Evolutionary conservation across 2,888 invertebrate genomes (phyloP).

Genomic region (Girardia tigrina): DNA sequence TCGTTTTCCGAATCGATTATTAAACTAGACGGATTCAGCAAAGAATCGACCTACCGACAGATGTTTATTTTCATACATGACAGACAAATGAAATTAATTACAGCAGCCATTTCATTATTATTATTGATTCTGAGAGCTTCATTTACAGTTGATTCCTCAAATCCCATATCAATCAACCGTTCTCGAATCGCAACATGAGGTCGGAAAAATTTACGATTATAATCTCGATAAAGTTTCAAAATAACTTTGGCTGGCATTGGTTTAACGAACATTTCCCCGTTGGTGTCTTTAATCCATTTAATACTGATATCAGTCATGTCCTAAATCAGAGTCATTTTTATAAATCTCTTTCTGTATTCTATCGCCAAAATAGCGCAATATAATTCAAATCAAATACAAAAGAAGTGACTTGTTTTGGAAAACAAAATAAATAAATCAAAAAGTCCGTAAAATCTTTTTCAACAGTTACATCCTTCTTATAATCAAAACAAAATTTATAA

Average conservation of each 20-base stretch:
- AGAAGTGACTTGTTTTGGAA: no score
- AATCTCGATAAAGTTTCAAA: constrained; percentile 15
- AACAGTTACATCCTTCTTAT: no score
- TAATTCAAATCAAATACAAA: no score
- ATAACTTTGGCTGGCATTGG: not conserved
- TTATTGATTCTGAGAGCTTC: constrained; percentile 13
- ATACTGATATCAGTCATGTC: no score
- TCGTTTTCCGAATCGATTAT: not conserved
- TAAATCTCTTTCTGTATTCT: no score
- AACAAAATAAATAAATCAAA: no score
- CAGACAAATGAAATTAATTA: not conserved
- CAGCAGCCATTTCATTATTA: constrained; percentile 12
- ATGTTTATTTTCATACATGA: not conserved
- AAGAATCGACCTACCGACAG: not conserved
- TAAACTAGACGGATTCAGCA: not conserved
- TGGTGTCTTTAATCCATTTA: not conserved
- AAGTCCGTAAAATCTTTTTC: no score
- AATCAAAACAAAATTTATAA: no score
- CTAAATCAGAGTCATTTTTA: no score
- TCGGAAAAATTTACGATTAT: constrained; percentile 8
- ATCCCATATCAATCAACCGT: constrained; percentile 16
- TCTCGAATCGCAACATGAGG: not conserved
- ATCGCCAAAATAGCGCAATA: no score
- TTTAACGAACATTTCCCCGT: not conserved
- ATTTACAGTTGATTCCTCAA: not conserved